Conservation (phyloP, 64 coral and sea anemone species). For the Platygyra sinensis region DNA sequence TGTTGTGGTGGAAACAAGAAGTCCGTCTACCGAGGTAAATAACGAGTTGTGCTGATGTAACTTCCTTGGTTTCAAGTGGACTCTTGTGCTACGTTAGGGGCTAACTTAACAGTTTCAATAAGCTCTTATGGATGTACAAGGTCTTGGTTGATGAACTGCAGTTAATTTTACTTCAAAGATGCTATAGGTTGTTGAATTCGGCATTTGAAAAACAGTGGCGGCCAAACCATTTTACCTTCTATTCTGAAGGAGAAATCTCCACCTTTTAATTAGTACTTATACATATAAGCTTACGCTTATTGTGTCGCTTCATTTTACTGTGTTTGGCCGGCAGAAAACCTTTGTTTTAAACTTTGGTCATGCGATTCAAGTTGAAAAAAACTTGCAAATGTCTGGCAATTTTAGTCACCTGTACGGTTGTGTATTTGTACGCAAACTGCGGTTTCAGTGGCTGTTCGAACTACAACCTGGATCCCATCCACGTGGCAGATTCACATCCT, state of each 20-base stretch:
- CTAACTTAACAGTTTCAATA: too few species aligned
- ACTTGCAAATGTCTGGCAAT: conserved; percentile 48
- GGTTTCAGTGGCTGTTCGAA: conserved; percentile 7
- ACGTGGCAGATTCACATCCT: conserved; percentile 44
- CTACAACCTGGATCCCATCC: conserved; percentile 45
- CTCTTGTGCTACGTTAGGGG: background rate
- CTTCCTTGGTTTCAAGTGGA: background rate
- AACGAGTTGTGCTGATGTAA: background rate
- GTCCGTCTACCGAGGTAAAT: too few species aligned
- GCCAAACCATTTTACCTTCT: background rate
- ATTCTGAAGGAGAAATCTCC: background rate
- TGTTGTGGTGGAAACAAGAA: background rate
- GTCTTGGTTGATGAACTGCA: background rate
- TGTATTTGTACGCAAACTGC: conserved; percentile 59
- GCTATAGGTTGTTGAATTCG: background rate
- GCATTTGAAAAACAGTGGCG: background rate
- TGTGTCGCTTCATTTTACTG: background rate
- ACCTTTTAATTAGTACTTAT: too few species aligned
- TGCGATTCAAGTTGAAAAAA: conserved; percentile 64
- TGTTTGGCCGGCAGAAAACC: background rate
- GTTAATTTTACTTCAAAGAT: background rate
- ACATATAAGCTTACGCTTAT: background rate
- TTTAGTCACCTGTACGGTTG: background rate
- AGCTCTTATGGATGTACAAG: too few species aligned
- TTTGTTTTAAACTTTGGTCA: background rate